Evolutionary conservation across 2,113 vertebrate species (phyloP).

Genomic region (Ochotona princeps): DNA sequence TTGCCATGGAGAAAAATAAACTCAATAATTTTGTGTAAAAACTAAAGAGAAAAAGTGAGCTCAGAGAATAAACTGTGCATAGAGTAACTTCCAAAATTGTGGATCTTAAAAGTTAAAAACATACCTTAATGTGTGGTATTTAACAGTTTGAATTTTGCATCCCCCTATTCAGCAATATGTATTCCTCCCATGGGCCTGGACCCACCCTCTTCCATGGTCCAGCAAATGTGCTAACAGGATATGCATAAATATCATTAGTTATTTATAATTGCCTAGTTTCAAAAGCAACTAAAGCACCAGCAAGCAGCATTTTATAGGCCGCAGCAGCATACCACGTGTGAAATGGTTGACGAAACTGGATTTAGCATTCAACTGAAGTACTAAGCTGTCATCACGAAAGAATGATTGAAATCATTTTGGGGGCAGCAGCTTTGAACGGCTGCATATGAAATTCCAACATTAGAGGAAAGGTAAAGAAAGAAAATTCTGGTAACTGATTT

Average conservation of each 20-base stretch:
- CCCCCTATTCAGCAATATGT: neutral
- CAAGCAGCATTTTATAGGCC: too few species aligned
- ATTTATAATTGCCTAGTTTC: neutral
- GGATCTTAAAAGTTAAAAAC: neutral
- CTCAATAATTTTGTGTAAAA: neutral
- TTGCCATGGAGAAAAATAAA: neutral
- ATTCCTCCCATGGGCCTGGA: neutral
- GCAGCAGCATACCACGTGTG: too few species aligned
- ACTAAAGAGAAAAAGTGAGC: neutral
- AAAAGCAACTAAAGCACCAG: neutral
- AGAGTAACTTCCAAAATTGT: neutral
- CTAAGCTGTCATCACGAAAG: too few species aligned
- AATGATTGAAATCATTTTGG: too few species aligned
- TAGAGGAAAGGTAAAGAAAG: conserved; percentile 82
- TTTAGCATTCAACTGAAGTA: too few species aligned
- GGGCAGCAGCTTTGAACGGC: too few species aligned
- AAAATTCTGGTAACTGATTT: conserved; percentile 64
- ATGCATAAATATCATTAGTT: neutral
- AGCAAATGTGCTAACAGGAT: neutral
- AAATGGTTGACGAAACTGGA: too few species aligned
- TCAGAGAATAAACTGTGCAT: too few species aligned
- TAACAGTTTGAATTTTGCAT: neutral
- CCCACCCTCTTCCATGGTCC: neutral
- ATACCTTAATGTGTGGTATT: neutral
- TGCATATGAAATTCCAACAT: too few species aligned